Conservation (phyloP, 1,140 invertebrate species). For the Danaus plexippus region DNA sequence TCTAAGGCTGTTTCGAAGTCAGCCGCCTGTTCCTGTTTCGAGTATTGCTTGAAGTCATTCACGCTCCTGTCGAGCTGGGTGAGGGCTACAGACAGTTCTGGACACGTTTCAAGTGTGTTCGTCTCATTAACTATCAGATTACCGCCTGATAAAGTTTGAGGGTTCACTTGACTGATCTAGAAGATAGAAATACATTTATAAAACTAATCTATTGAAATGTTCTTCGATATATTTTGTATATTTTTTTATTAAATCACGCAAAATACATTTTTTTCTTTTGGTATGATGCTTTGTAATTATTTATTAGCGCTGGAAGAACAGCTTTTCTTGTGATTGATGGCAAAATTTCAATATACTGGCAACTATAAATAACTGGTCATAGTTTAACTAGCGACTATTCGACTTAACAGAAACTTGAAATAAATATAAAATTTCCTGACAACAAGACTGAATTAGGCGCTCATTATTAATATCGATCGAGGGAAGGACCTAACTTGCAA, state of each 20-base stretch:
- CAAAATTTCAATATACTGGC: no score
- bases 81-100: constrained; percentile 27
- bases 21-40: constrained; percentile 27
- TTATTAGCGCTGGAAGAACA: no score
- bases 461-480: no score
- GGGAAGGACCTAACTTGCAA: no score
- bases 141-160: constrained; percentile 44
- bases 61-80: constrained; percentile 32
- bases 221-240: no score
- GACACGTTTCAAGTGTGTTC: constrained; percentile 21
- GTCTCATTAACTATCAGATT: constrained; percentile 41
- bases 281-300: not conserved
- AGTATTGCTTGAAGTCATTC: constrained; percentile 26
- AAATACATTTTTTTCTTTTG: constrained; percentile 1
- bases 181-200: constrained; percentile 13
- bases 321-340: no score
- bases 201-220: not conserved
- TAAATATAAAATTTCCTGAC: no score
- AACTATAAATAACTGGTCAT: no score
- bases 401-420: no score
- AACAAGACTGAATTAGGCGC: no score
- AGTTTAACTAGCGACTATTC: no score
- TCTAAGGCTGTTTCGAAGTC: constrained; percentile 33
- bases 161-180: constrained; percentile 47
- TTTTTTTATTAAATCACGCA: no score